These are phyloP conservation scores for Colletes gigas DNA, from an alignment of 1,140 invertebrate species.

Conservation along the genomic window DNA sequence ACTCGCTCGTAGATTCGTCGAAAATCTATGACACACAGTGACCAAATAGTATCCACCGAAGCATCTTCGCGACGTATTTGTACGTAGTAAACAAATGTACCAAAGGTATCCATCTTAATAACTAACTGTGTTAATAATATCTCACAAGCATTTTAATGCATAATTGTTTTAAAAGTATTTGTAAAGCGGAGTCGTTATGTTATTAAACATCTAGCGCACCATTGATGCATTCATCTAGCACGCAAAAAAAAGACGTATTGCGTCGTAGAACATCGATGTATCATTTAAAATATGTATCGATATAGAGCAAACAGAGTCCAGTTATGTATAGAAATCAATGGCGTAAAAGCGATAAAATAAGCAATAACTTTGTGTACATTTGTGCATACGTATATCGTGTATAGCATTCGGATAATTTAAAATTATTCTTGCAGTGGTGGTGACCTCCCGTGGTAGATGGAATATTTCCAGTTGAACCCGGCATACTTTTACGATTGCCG, in stretches of 20 bases:
- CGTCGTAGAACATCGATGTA: neutral
- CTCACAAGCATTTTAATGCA: neutral
- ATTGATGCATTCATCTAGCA: neutral
- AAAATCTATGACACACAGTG: neutral
- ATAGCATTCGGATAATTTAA: constrained; percentile 26
- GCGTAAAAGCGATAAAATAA: constrained; percentile 22
- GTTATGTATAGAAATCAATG: neutral
- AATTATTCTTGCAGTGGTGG: constrained; percentile 38
- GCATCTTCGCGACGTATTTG: neutral
- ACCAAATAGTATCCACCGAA: neutral
- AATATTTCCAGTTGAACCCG: constrained; percentile 40
- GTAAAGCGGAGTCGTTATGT: neutral
- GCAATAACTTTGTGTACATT: constrained; percentile 12
- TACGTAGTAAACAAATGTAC: neutral
- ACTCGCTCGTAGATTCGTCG: neutral
- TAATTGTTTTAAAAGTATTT: neutral
- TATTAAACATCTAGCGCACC: neutral
- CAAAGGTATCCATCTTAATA: neutral
- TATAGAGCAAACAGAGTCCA: neutral
- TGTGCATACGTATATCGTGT: neutral
- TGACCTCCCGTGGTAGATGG: constrained; percentile 49
- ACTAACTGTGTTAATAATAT: no score
- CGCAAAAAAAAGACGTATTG: neutral
- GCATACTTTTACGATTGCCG: constrained; percentile 23
- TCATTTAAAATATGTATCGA: neutral